Evolutionary conservation across 2,888 invertebrate species (phyloP).

Genomic region (Operophtera brumata): DNA sequence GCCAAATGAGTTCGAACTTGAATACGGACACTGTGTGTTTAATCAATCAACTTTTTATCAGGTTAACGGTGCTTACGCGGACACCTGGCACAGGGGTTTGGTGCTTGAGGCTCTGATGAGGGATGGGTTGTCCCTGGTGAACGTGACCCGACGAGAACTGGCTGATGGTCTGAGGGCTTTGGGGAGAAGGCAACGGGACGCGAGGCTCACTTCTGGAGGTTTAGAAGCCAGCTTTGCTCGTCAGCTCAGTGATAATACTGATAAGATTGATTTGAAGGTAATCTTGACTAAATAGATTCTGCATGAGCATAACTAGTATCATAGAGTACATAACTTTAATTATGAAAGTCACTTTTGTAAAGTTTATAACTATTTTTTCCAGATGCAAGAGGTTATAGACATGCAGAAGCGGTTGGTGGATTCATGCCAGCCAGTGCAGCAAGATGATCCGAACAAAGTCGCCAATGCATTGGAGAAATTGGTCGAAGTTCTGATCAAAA

Average conservation of each 20-base stretch:
- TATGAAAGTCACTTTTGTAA: not conserved
- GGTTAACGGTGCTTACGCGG: constrained; percentile 83
- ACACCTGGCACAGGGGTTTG: constrained; percentile 80
- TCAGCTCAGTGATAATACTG: constrained; percentile 63
- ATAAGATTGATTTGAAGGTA: constrained; percentile 69
- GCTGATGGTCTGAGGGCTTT: constrained; percentile 75
- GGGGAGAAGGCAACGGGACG: constrained; percentile 66
- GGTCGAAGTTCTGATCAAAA: constrained; percentile 82
- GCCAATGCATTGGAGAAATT: constrained; percentile 82
- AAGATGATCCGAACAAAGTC: constrained; percentile 83
- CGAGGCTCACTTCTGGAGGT: constrained; percentile 59
- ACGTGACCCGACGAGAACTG: constrained; percentile 76
- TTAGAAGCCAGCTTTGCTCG: constrained; percentile 62
- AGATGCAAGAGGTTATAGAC: constrained; percentile 81
- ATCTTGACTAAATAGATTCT: not conserved
- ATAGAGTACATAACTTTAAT: not conserved
- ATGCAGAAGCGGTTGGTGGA: constrained; percentile 84
- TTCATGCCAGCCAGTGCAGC: constrained; percentile 84
- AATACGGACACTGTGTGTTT: constrained; percentile 17
- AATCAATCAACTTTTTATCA: constrained; percentile 40
- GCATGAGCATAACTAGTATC: too few relatives aligned
- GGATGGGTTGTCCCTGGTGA: constrained; percentile 74
- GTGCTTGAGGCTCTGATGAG: constrained; percentile 72
- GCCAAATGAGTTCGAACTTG: constrained; percentile 18
- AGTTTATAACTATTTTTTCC: constrained; percentile 30